Evolutionary conservation across 2,888 invertebrate genomes (phyloP).

Genomic region (Hypsopygia costalis): DNA sequence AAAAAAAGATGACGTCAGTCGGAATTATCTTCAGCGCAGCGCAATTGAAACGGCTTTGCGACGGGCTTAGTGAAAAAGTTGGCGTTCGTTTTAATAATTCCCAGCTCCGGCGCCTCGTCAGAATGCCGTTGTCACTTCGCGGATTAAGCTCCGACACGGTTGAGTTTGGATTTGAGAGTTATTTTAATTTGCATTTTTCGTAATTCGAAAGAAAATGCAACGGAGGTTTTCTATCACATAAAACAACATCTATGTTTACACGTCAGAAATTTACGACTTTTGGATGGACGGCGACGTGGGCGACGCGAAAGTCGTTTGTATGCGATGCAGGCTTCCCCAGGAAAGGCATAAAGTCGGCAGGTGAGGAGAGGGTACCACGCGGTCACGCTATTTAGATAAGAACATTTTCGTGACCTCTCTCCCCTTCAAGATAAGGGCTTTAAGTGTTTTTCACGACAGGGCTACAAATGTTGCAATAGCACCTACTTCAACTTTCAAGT

Average conservation of each 20-base stretch:
- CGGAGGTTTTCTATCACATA: conserved; percentile 36
- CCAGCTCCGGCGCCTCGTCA: conserved; percentile 80
- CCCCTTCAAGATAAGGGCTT: conserved; percentile 48
- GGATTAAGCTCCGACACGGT: conserved; percentile 79
- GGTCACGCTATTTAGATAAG: conserved; percentile 77
- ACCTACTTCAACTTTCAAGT: background rate
- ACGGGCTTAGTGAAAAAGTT: conserved; percentile 80
- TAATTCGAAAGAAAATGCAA: conserved; percentile 54
- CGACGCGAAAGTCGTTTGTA: conserved; percentile 54
- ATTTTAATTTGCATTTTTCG: conserved; percentile 78
- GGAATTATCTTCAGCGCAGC: conserved; percentile 81
- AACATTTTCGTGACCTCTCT: conserved; percentile 59
- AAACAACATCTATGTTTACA: conserved; percentile 43
- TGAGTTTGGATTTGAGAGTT: conserved; percentile 78
- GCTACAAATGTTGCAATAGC: conserved; percentile 26
- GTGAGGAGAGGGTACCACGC: conserved; percentile 67
- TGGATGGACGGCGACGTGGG: conserved; percentile 47
- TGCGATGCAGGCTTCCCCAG: conserved; percentile 58
- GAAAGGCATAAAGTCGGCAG: conserved; percentile 71
- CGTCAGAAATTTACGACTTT: conserved; percentile 53
- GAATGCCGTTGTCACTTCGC: conserved; percentile 81
- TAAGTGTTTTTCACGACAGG: conserved; percentile 41
- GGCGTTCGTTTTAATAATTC: conserved; percentile 81
- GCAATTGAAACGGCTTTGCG: conserved; percentile 81
- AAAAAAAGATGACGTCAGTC: conserved; percentile 80